These are phyloP conservation scores for Drosophila conformis DNA, from an alignment of 2,888 invertebrate genomes.

Conservation along the genomic window DNA sequence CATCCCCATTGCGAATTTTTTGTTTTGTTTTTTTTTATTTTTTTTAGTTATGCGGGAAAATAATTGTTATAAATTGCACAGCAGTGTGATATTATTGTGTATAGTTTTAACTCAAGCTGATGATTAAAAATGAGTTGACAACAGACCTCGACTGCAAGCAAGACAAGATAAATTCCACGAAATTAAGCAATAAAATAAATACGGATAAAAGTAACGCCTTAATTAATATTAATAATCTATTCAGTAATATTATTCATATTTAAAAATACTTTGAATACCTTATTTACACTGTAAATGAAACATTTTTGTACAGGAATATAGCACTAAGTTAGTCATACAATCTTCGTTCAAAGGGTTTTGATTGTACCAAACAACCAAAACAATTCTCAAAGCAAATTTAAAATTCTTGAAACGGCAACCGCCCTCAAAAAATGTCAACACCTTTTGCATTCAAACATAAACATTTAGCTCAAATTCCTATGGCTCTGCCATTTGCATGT, in stretches of 20 bases:
- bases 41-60: conserved; percentile 29
- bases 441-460: conserved; percentile 59
- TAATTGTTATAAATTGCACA: conserved; percentile 39
- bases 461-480: conserved; percentile 62
- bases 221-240: not conserved
- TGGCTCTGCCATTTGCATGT: conserved; percentile 37
- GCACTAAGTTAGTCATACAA: conserved; percentile 7
- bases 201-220: not conserved
- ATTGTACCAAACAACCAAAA: not conserved
- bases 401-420: conserved; percentile 10
- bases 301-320: not conserved
- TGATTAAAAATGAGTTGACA: conserved; percentile 29
- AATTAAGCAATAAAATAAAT: not conserved
- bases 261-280: not conserved
- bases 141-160: not conserved
- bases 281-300: not conserved
- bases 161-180: not conserved
- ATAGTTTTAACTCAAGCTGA: conserved; percentile 16
- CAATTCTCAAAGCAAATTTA: not conserved
- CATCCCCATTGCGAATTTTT: conserved; percentile 28
- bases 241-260: not conserved
- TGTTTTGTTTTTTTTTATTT: conserved; percentile 2
- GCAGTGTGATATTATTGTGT: conserved; percentile 22
- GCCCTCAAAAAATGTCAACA: conserved; percentile 47
- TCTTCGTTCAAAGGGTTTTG: not conserved